Conservation (phyloP, 2,888 invertebrate species). For the Macrosiphum euphorbiae region DNA sequence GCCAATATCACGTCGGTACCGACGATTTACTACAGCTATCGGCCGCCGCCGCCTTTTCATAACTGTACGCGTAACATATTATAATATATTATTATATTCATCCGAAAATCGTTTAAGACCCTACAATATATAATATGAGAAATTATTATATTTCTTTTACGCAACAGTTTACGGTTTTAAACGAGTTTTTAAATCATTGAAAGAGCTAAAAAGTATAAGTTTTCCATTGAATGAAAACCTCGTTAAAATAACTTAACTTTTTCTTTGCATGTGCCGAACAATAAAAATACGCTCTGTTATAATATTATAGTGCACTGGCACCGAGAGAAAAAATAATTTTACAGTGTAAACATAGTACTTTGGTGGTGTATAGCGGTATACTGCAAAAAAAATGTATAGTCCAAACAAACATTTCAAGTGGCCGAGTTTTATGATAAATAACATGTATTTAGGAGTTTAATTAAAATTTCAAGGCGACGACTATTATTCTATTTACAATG, state of each 20-base stretch:
- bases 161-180: conserved; percentile 23
- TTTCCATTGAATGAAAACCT: not conserved
- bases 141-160: not conserved
- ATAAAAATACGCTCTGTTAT: not conserved
- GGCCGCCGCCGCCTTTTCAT: not conserved
- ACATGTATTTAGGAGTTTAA: not conserved
- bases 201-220: not conserved
- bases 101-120: conserved; percentile 5
- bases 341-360: not conserved
- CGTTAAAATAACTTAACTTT: conserved; percentile 34
- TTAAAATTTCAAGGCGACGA: not conserved
- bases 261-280: conserved; percentile 13
- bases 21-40: not conserved
- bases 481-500: not conserved
- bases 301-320: not conserved
- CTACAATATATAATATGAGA: not conserved
- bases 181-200: not conserved
- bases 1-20: not conserved
- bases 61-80: not conserved
- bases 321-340: not conserved
- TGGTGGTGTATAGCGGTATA: not conserved
- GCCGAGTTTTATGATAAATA: not conserved
- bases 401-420: not conserved
- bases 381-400: not conserved
- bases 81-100: not conserved